A percentile compares a stretch with the other conserved stretches of the same genome.
Conservation (phyloP, 2,888 invertebrate genomes). For the Laspeyria flexula region DNA sequence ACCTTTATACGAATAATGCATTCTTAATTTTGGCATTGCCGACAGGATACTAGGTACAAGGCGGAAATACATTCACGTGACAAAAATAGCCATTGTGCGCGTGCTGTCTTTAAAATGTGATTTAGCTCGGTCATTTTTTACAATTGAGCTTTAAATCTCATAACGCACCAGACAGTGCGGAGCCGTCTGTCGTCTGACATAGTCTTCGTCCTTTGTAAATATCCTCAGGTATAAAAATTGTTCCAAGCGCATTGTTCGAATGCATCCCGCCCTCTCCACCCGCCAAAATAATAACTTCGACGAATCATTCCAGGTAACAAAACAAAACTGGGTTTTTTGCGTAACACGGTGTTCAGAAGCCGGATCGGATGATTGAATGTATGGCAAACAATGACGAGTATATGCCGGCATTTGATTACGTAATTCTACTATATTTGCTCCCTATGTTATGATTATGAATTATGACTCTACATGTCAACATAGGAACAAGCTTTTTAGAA, state of each 20-base stretch:
- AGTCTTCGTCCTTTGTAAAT: constrained; percentile 70
- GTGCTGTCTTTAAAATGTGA: constrained; percentile 53
- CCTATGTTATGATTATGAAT: constrained; percentile 2
- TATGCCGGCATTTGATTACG: constrained; percentile 61
- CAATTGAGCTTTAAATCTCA: constrained; percentile 56
- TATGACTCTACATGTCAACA: constrained; percentile 5
- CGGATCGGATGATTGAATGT: constrained; percentile 66
- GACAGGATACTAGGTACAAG: constrained; percentile 66
- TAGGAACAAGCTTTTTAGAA: constrained; percentile 10
- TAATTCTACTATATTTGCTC: constrained; percentile 52
- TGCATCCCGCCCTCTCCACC: constrained; percentile 71
- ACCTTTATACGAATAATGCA: constrained; percentile 67
- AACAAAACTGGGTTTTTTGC: constrained; percentile 74
- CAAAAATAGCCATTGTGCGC: constrained; percentile 62
- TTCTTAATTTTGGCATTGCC: constrained; percentile 63
- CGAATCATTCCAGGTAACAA: constrained; percentile 74
- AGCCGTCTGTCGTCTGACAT: constrained; percentile 58
- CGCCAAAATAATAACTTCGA: constrained; percentile 71
- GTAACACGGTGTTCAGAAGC: constrained; percentile 72
- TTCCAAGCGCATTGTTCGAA: constrained; percentile 65
- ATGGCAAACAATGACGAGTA: constrained; percentile 68
- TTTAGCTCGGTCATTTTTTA: constrained; percentile 62
- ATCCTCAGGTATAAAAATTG: constrained; percentile 78
- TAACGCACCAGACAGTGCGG: constrained; percentile 71
- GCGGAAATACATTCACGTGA: constrained; percentile 70